Evolutionary conservation across 2,113 vertebrate genomes (phyloP), one percentile per base, ranked within the genome.

Genomic region (Bambusicola thoracicus): DNA sequence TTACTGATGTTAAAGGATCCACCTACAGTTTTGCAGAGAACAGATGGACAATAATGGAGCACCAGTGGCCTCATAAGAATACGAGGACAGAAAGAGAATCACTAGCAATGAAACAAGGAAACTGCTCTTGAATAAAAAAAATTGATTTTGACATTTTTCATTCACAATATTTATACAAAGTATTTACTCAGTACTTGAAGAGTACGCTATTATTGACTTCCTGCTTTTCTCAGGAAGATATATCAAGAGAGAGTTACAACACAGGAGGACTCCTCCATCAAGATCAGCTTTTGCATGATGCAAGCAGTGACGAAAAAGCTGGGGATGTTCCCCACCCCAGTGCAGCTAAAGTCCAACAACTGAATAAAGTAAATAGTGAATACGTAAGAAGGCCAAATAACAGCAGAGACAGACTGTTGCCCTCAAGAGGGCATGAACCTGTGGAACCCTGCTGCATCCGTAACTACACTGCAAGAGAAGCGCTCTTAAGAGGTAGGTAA

Each of bases 381-480:
- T 19, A 21, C 1, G 2, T 20, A 85, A 46, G 29, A 86, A 74
- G 32, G 16, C 29, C 59, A 85, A 59, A 48, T 30, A 85, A 48
- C 25, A 82, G 69, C 86, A 85, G 58, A 78, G 30, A 4, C 38
- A 61, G 38, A 75, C 6, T 34, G n/a, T 30, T 55, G 48, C 11
- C 29, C 55, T n/a, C 46, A 74, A 3, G 0, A 83, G 41, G 69
- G 32, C 22, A 77, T 3, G 55, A 68, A 49, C 22, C 27, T 19
- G 6, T 49, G 51, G n/a, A 89, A 93, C 10, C 0, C 0, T 49
- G 40, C 27, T n/a, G 0, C 6, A 38, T 6, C 41, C 4, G 18
- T 40, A 51, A 67, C 44, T 56, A 73, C 17, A 40, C 15, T 55
- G 17, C 44, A 55, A 48, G 62, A 79, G 10, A 12, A 46, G 7